These are phyloP conservation scores for Acleris holmiana DNA, from an alignment of 2,888 invertebrate genomes.

Conservation along the genomic window DNA sequence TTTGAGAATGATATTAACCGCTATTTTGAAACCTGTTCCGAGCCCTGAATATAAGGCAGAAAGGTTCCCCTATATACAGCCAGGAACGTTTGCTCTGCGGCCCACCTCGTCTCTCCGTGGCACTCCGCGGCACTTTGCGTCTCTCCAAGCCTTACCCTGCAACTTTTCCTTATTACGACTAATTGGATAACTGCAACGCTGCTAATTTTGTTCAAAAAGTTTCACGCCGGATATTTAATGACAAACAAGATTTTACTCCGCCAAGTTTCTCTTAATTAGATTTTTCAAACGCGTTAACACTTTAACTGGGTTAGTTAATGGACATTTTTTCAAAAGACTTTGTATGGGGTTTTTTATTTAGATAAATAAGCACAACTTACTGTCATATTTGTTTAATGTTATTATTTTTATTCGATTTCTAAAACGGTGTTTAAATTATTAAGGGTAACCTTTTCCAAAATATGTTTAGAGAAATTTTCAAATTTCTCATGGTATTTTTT, in stretches of 20 bases:
- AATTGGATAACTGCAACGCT: constrained; percentile 34
- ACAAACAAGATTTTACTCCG: constrained; percentile 28
- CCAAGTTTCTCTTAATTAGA: constrained; percentile 27
- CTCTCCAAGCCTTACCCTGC: neutral
- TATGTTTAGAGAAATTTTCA: no score
- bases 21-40: no score
- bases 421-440: no score
- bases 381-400: no score
- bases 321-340: neutral
- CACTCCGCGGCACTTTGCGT: constrained; percentile 27
- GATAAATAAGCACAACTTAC: no score
- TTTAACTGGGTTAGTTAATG: neutral
- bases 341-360: no score
- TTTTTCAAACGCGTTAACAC: constrained; percentile 17
- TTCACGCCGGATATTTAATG: constrained; percentile 34
- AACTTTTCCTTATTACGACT: constrained; percentile 24
- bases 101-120: constrained; percentile 23
- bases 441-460: no score
- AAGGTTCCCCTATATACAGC: no score
- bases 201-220: constrained; percentile 27
- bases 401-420: no score
- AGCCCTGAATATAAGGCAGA: no score
- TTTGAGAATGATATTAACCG: no score
- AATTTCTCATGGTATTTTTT: no score
- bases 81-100: constrained; percentile 1